Conservation (phyloP, 2,113 vertebrate genomes). For the Limnothrissa miodon region DNA sequence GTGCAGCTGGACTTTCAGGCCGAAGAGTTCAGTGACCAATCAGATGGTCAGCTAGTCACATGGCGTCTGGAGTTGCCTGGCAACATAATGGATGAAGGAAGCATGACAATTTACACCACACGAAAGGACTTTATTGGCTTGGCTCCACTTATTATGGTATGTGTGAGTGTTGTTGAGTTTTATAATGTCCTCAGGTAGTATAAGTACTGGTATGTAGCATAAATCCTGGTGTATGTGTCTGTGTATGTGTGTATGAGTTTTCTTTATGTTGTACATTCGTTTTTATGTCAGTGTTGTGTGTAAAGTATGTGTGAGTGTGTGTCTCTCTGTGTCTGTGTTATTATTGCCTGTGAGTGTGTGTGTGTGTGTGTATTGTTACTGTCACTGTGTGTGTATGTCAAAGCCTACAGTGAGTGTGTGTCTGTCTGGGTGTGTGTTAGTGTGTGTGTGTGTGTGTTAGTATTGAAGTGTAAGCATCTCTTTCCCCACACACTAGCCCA, state of each 20-base stretch:
- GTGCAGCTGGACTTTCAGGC: constrained; percentile 87
- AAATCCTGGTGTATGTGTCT: neutral
- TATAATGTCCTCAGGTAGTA: too few species aligned
- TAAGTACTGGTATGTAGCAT: too few species aligned
- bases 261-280: neutral
- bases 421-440: neutral
- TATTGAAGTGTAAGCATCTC: neutral
- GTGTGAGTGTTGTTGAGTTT: neutral
- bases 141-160: constrained; percentile 86
- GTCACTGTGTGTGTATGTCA: neutral
- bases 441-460: neutral
- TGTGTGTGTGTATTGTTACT: neutral
- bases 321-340: neutral
- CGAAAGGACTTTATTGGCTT: constrained; percentile 82
- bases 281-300: neutral
- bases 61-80: constrained; percentile 91
- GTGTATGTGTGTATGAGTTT: neutral
- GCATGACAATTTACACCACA: constrained; percentile 82
- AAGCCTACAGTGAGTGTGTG: neutral
- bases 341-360: neutral
- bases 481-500: neutral
- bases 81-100: constrained; percentile 73
- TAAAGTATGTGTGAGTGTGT: neutral
- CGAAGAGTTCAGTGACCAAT: constrained; percentile 69
- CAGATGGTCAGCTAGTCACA: constrained; percentile 80